Evolutionary conservation across 2,113 vertebrate species (phyloP), one percentile per base, ranked within the genome.

Genomic region (Tachysurus fulvidraco): DNA sequence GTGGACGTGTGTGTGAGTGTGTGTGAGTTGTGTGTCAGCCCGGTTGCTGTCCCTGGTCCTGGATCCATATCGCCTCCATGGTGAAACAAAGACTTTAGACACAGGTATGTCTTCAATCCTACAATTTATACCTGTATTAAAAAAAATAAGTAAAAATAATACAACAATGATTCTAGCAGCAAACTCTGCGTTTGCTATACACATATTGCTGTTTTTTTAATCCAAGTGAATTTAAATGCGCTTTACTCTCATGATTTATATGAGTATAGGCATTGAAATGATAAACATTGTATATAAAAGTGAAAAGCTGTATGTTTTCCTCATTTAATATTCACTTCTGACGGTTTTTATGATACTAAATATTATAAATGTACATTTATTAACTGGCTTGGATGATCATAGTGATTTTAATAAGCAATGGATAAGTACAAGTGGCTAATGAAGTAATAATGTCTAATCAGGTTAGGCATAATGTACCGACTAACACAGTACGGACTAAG

Each of bases 101-200:
- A 54, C 80, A 90, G 88, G 89, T 90, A 85, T 1, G 87, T 16
- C n/a, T 82, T 28, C 25, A 59, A 10, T 64, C 28, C 57, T 65
- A 10, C 46, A 8, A 54, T 73, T 41, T 54, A 67, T 69, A 46
- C 67, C 59, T 59, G 7, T 50, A 36, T 36, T 36, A 36, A 36
- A 44, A 21, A 73, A 73, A 17, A n/a, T n/a, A n/a, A n/a, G n/a
- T 2, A 71, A 36, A 36, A 62, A 28, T 1, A 67, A 1, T 23
- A 74, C 23, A 44, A 19, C 41, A 23, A n/a, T 7, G 23, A 76
- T 50, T 0, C 1, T 21, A 73, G 36, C 21, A 19, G 36, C 69
- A 11, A 25, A 8, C 10, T 52, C 6, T 54, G 12, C 9, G 6
- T 28, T 23, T 54, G 74, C 2, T 54, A 8, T 28, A 77, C 46